These are phyloP conservation scores for Chanos chanos DNA, from an alignment of 2,797 vertebrate genomes.

Conservation along the genomic window DNA sequence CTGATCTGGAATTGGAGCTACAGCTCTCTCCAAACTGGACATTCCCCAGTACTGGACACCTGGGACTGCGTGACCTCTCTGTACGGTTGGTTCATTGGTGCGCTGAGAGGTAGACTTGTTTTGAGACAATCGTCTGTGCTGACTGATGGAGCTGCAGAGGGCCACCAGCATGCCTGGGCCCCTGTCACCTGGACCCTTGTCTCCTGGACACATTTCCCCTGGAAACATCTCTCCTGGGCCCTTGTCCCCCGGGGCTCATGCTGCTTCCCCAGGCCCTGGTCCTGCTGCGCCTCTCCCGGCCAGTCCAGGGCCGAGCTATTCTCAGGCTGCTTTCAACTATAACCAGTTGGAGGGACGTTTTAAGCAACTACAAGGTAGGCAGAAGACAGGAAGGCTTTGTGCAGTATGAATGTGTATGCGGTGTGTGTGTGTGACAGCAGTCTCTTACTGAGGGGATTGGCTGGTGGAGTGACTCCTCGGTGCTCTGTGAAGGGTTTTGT, in stretches of 20 bases:
- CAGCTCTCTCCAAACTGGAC: no score
- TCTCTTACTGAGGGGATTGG: background rate
- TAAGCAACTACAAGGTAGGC: conserved; percentile 95
- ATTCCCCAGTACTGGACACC: no score
- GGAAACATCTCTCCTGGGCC: conserved; percentile 68
- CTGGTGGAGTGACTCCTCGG: background rate
- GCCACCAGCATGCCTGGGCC: conserved; percentile 73
- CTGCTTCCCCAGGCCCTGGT: conserved; percentile 47
- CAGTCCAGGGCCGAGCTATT: conserved; percentile 63
- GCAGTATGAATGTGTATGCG: conserved; percentile 14
- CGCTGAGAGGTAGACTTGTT: background rate
- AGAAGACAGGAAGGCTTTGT: conserved; percentile 29
- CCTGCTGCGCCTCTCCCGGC: conserved; percentile 32
- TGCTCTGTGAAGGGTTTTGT: background rate
- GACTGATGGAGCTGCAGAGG: conserved; percentile 87
- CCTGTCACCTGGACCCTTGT: conserved; percentile 60
- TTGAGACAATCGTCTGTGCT: conserved; percentile 22
- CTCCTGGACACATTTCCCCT: conserved; percentile 22
- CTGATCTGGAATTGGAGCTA: background rate
- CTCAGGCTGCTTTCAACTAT: conserved; percentile 89
- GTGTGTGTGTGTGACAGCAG: background rate
- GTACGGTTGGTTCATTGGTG: conserved; percentile 24
- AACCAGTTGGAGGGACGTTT: conserved; percentile 95
- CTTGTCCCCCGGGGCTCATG: conserved; percentile 53
- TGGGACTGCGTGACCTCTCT: conserved; percentile 23